Evolutionary conservation across 2,113 vertebrate species (phyloP), one percentile per base, ranked within the genome.

Genomic region (Sinocyclocheilus maitianheensis): DNA sequence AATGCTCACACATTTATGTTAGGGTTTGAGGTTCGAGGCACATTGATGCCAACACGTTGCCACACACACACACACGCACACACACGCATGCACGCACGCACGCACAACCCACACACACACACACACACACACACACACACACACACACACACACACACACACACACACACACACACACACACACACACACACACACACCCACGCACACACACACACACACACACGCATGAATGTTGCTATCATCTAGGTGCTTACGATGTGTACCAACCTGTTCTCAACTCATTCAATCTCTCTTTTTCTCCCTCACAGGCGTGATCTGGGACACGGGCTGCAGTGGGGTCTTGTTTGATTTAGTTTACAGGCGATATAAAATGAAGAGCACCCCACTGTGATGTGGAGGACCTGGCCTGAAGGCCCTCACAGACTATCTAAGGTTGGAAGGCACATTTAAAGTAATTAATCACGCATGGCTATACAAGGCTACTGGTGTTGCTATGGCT

Each of bases 391-490:
- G 93, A 93, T 77, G 81, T 83, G 83, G 87, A 94, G 91, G 91
- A 89, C 91, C 89, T 87, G 86, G 90, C 92, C 94, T 93, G 93
- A 87, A 94, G 90, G 89, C 91, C 92, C 88, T 93, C 90, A 85
- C 92, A 93, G 84, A 84, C 91, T 93, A 90, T 94, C 95, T 93
- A 91, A 90, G 30, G 46, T 84, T 93, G 94, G 94, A 93, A 95
- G 93, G 93, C 87, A 91, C 94, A 95, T 95, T 96, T 96, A 96
- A 96, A 94, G 94, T 94, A 95, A 96, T 96, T 95, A 96, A 96
- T 96, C 95, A 96, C 93, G 93, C 20, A 91, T 94, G 89, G 92
- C 93, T 94, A 89, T n/a, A 43, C 37, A 22, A n/a, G 37, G 76
- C 92, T 84, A 62, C 63, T 80, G 79, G 85, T 81, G 62, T 51